These are phyloP conservation scores for Pyxicephalus adspersus DNA, from an alignment of 2,113 vertebrate genomes.

Conservation along the genomic window DNA sequence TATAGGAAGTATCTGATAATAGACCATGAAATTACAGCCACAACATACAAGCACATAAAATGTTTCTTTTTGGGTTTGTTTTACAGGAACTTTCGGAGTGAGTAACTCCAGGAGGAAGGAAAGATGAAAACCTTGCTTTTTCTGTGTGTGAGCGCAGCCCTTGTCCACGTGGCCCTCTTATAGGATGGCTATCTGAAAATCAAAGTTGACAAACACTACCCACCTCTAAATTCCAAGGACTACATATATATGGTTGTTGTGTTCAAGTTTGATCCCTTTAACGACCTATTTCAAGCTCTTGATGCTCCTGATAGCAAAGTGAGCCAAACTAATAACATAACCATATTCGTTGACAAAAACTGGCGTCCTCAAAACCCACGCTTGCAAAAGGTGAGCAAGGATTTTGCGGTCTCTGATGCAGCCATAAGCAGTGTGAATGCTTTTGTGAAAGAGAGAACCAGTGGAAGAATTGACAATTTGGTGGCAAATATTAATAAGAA, in stretches of 20 bases:
- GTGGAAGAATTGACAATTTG: neutral
- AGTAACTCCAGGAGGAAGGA: no score
- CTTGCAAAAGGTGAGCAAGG: no score
- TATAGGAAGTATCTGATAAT: no score
- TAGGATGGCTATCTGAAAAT: neutral
- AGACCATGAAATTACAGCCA: no score
- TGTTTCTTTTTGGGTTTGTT: no score
- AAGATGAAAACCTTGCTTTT: conserved; percentile 3
- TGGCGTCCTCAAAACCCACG: neutral
- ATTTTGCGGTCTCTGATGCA: neutral
- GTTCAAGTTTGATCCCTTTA: neutral
- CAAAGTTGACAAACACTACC: neutral
- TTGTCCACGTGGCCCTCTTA: neutral
- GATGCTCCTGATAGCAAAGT: neutral
- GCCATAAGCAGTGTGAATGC: neutral
- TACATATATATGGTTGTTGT: neutral
- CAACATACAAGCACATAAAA: no score
- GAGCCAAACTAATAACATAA: neutral
- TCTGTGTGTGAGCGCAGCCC: neutral
- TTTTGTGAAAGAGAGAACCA: neutral
- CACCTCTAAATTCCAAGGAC: neutral
- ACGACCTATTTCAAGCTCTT: neutral
- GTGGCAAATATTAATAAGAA: neutral
- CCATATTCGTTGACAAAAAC: neutral
- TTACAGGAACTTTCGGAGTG: no score